phyloP scores from a whole-genome alignment of 2,113 vertebrate species.

The Aplodontia rufa region DNA sequence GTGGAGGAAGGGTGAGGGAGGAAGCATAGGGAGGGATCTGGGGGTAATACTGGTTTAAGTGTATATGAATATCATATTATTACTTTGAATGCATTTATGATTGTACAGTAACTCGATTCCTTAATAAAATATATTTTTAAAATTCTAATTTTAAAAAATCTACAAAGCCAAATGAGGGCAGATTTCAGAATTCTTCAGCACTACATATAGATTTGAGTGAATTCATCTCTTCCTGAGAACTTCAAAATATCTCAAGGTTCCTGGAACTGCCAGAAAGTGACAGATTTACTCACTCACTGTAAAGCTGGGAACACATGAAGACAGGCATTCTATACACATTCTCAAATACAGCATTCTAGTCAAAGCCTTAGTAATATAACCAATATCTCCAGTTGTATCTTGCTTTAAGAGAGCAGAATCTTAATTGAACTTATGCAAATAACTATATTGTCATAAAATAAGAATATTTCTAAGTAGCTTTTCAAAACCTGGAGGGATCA shows the following conservation, averaged over 20 bases:
- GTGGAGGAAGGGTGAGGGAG: too few relatives aligned
- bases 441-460: neutral
- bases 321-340: neutral
- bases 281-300: neutral
- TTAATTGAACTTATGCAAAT: neutral
- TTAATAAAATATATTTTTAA: too few relatives aligned
- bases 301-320: neutral
- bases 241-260: neutral
- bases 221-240: neutral
- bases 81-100: too few relatives aligned
- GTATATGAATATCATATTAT: too few relatives aligned
- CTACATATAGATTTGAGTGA: neutral
- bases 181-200: neutral
- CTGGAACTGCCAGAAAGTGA: neutral
- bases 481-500: neutral
- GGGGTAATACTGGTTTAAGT: too few relatives aligned
- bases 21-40: too few relatives aligned
- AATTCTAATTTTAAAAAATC: too few relatives aligned
- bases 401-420: neutral
- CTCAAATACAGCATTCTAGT: neutral
- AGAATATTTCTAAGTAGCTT: neutral
- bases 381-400: neutral
- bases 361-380: neutral
- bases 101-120: too few relatives aligned
- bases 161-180: neutral